Conservation (phyloP, 2,888 invertebrate species). For the Gibbula magus region DNA sequence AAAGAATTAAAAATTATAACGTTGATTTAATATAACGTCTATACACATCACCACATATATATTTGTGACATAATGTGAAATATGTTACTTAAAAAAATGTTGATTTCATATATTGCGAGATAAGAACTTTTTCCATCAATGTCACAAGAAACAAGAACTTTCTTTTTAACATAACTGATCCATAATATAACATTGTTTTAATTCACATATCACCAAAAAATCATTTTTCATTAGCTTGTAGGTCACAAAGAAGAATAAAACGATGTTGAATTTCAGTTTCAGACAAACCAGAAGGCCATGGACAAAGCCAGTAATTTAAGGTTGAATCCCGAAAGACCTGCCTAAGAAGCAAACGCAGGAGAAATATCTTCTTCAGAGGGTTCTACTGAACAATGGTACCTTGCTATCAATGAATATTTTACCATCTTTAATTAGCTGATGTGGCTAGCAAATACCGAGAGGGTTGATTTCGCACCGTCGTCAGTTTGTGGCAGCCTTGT, state of each 20-base stretch:
- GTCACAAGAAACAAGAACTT: too few species aligned
- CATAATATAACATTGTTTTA: too few species aligned
- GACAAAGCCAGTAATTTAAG: neutral
- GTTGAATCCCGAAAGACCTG: conserved; percentile 4
- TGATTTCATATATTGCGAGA: too few species aligned
- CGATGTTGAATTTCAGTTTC: neutral
- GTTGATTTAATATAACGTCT: too few species aligned
- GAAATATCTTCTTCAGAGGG: neutral
- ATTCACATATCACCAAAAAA: neutral
- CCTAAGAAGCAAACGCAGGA: neutral
- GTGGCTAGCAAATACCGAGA: conserved; percentile 8
- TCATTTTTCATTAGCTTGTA: neutral
- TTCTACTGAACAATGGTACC: neutral
- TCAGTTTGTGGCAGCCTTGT: neutral
- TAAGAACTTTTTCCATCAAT: too few species aligned
- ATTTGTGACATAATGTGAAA: too few species aligned
- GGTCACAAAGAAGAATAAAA: neutral
- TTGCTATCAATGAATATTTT: conserved; percentile 8
- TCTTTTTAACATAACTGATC: too few species aligned
- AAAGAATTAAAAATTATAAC: too few species aligned
- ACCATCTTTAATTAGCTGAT: conserved; percentile 1
- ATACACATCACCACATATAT: too few species aligned
- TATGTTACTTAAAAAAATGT: too few species aligned
- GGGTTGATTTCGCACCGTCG: neutral
- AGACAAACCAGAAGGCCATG: neutral